Conservation (phyloP, 2,888 invertebrate species). For the Pammene fasciana region DNA sequence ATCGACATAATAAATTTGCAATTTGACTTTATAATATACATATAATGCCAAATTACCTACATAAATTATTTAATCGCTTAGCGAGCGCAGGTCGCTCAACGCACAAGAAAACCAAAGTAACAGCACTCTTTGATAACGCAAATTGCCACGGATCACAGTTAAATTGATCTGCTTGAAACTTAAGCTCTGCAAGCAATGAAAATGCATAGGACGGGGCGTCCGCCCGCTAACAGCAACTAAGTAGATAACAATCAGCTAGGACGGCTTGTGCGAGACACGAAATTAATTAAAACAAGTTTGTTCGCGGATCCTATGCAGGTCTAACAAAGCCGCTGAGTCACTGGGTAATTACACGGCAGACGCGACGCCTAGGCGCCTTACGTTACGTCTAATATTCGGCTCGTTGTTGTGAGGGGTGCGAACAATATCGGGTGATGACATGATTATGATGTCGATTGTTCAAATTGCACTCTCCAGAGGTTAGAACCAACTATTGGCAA, state of each 20-base stretch:
- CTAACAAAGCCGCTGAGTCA: conserved; percentile 83
- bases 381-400: conserved; percentile 73
- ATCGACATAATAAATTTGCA: conserved; percentile 62
- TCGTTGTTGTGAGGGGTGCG: conserved; percentile 59
- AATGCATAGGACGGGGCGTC: conserved; percentile 56
- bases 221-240: conserved; percentile 80
- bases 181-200: background rate
- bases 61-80: conserved; percentile 45
- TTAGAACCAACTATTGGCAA: background rate
- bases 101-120: background rate
- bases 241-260: conserved; percentile 81
- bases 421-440: conserved; percentile 29
- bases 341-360: conserved; percentile 79
- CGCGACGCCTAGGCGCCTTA: conserved; percentile 64
- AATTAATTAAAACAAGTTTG: conserved; percentile 84
- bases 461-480: conserved; percentile 5
- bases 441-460: conserved; percentile 21
- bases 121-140: background rate
- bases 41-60: conserved; percentile 73
- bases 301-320: conserved; percentile 82
- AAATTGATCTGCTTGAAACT: background rate
- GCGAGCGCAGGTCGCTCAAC: background rate
- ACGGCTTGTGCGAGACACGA: conserved; percentile 83
- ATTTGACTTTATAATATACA: conserved; percentile 68
- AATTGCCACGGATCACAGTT: background rate